phyloP scores from a whole-genome alignment of 2,797 vertebrate genomes.

The Sorex maritimensis region DNA sequence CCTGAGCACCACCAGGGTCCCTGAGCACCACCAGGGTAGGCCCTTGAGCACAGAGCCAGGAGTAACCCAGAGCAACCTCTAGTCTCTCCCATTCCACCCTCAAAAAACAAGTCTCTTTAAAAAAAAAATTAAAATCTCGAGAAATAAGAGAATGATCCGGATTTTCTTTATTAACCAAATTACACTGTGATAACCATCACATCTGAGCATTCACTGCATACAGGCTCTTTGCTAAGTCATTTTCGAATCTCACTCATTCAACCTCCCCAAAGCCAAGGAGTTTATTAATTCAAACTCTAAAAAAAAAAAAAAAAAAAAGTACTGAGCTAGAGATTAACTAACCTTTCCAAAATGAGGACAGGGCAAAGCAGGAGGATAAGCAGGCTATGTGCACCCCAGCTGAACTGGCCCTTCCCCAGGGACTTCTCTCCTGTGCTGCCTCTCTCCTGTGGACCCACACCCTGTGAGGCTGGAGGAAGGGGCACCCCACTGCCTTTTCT shows the following conservation, averaged over 20 bases:
- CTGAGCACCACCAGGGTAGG: too few relatives aligned
- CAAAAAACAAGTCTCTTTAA: too few relatives aligned
- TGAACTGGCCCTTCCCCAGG: neutral
- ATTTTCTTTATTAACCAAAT: neutral
- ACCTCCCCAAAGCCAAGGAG: neutral
- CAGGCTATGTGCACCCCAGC: neutral
- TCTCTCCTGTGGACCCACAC: too few relatives aligned
- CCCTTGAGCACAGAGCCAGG: too few relatives aligned
- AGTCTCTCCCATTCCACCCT: too few relatives aligned
- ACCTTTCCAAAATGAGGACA: neutral
- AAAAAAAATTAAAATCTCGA: too few relatives aligned
- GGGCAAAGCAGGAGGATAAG: neutral
- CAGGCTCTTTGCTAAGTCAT: neutral
- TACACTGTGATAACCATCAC: neutral
- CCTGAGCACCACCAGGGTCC: too few relatives aligned
- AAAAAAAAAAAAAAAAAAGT: neutral
- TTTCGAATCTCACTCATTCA: neutral
- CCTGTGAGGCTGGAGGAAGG: accelerated
- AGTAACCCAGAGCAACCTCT: too few relatives aligned
- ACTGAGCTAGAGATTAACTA: neutral
- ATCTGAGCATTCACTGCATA: neutral
- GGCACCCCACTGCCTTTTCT: neutral
- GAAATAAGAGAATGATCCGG: neutral
- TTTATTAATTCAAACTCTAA: neutral
- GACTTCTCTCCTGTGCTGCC: neutral